Evolutionary conservation across 2,888 invertebrate genomes (phyloP), one percentile per base, ranked within the genome.

Genomic region (Vanessa cardui): DNA sequence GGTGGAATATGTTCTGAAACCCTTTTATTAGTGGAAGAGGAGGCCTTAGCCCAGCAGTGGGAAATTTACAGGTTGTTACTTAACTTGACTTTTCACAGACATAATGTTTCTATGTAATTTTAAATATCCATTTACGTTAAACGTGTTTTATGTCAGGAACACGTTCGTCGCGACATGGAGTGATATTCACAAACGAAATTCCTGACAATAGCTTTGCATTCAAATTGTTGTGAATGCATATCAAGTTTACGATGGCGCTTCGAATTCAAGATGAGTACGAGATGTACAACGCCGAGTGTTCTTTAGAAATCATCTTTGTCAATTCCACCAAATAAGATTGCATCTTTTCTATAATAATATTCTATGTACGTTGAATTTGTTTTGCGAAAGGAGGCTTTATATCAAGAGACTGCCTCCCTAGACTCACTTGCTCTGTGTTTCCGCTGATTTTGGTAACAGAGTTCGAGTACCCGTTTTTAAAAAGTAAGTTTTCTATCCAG

Each of bases 181-280:
- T 46, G 46, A 56, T 62, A 60, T 61, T 68, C 64, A 63, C 58
- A 66, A 72, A 68, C 64, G 49, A 64, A 72, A 68, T 69, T 52
- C 66, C 67, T 68, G 58, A 72, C 68, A 72, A 69, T 68, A 68
- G 60, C 64, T 68, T 54, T 68, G 71, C 67, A 68, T 69, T 65
- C 71, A 66, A 69, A 71, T 73, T 66, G 70, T 65, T 66, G 70
- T 65, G 63, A 65, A 72, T 70, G 65, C 72, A 72, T 73, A 73
- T 71, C 68, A 64, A 69, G 69, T 68, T 72, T 65, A 64, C 64
- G 54, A 70, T 68, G 54, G 50, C 46, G 59, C 66, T 58, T 68
- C 66, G 68, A 72, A 68, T 69, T 72, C 66, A 47, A 72, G 65
- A 67, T 65, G 67, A 70, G 58, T 61, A 50, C 47, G 46, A 59